A percentile compares a stretch with the other conserved stretches of the same genome.
phyloP scores from a whole-genome alignment of 2,888 invertebrate species.

The Conomelus anceps region DNA sequence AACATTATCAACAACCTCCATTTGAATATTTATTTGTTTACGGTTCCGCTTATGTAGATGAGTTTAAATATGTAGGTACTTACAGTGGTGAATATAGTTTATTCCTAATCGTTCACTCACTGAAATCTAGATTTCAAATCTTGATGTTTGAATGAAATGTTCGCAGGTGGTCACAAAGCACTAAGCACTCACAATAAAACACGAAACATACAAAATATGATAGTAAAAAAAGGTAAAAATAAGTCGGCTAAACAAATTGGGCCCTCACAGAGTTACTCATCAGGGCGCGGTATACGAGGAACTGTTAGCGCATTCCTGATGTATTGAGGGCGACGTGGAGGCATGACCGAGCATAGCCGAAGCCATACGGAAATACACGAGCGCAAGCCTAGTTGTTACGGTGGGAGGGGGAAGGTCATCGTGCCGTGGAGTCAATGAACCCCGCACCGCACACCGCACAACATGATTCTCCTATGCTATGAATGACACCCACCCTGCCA shows the following conservation, averaged over 20 bases:
- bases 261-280: background rate
- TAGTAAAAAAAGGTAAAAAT: background rate
- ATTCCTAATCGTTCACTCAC: background rate
- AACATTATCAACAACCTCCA: too few species aligned
- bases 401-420: background rate
- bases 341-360: background rate
- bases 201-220: background rate
- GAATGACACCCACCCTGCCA: background rate
- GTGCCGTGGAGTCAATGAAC: constrained; percentile 10
- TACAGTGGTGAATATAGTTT: background rate
- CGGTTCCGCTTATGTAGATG: too few species aligned
- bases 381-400: background rate
- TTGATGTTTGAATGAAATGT: background rate
- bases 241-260: background rate
- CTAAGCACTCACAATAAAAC: constrained; percentile 3
- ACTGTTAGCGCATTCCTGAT: constrained; percentile 11
- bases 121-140: background rate
- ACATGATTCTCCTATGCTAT: background rate
- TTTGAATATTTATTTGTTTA: too few species aligned
- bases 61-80: background rate
- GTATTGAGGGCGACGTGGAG: constrained; percentile 12
- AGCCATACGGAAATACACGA: background rate
- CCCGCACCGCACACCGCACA: background rate
- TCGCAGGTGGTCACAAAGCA: background rate
- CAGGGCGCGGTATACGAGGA: constrained; percentile 5